Evolutionary conservation across 2,888 invertebrate species (phyloP).

Genomic region (Orchesellides sinensis): DNA sequence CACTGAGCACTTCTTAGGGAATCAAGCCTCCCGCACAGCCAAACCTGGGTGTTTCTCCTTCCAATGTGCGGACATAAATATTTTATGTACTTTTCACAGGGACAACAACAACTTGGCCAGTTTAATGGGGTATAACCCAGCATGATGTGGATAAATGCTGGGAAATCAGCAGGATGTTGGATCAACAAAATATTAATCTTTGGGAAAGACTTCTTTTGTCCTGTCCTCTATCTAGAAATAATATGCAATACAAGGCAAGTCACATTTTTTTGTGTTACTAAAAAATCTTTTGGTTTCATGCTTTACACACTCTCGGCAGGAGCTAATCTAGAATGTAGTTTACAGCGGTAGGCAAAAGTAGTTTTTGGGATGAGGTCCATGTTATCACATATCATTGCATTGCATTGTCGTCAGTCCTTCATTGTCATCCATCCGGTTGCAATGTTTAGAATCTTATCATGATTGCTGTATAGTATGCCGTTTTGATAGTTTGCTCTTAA

Average conservation of each 20-base stretch:
- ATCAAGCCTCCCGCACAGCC: constrained; percentile 62
- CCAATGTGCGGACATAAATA: constrained; percentile 67
- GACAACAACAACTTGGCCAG: constrained; percentile 66
- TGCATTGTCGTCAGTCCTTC: constrained; percentile 32
- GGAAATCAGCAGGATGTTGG: constrained; percentile 72
- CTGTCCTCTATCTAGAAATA: constrained; percentile 39
- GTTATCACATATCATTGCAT: constrained; percentile 12
- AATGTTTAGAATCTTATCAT: too few species aligned
- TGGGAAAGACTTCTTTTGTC: constrained; percentile 65
- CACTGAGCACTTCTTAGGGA: constrained; percentile 61
- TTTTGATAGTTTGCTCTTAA: not conserved
- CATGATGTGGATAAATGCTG: constrained; percentile 70
- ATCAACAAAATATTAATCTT: constrained; percentile 74
- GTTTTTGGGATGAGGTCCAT: constrained; percentile 24
- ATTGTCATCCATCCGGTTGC: constrained; percentile 55
- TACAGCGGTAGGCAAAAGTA: constrained; percentile 44
- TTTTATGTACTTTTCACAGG: constrained; percentile 67
- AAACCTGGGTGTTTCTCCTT: constrained; percentile 66
- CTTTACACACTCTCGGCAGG: constrained; percentile 62
- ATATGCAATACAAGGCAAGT: constrained; percentile 33
- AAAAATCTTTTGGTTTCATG: constrained; percentile 57
- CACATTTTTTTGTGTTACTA: constrained; percentile 40
- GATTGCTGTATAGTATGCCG: not conserved
- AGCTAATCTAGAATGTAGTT: constrained; percentile 61
- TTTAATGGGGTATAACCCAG: constrained; percentile 72